Evolutionary conservation across 2,797 vertebrate species (phyloP).

Genomic region (Takifugu rubripes): DNA sequence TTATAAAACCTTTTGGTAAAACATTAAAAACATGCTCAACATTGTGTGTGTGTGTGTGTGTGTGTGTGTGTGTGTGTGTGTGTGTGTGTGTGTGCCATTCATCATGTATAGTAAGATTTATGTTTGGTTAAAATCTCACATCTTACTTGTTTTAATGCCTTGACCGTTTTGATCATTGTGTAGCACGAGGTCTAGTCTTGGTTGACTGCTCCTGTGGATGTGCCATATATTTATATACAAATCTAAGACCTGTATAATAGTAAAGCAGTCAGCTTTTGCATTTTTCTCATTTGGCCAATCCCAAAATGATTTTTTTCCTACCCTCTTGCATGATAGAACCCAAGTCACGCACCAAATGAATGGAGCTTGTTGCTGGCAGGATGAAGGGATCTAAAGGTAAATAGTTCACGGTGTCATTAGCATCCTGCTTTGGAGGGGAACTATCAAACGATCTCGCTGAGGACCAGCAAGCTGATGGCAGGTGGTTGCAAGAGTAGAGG

Average conservation of each 20-base stretch:
- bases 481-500: conserved; percentile 5
- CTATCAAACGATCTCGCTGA: conserved; percentile 12
- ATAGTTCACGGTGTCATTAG: conserved; percentile 42
- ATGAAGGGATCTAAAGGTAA: conserved; percentile 34
- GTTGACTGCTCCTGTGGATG: too few relatives aligned
- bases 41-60: not conserved
- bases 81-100: not conserved
- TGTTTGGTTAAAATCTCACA: not conserved
- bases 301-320: too few relatives aligned
- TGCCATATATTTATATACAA: too few relatives aligned
- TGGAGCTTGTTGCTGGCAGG: conserved; percentile 2
- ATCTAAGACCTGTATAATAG: too few relatives aligned
- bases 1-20: conserved; percentile 38
- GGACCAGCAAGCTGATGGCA: conserved; percentile 20
- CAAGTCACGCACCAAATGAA: conserved; percentile 15
- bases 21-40: conserved; percentile 21
- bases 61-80: not conserved
- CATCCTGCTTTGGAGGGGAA: conserved; percentile 31
- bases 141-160: not conserved
- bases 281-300: too few relatives aligned
- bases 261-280: too few relatives aligned
- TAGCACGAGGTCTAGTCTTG: too few relatives aligned
- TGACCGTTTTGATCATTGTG: not conserved
- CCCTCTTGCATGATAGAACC: not conserved
- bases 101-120: conserved; percentile 21